A percentile compares a stretch with the other conserved stretches of the same genome.
These are phyloP conservation scores for Chinchilla lanigera DNA, from an alignment of 2,113 vertebrate genomes.

Conservation along the genomic window DNA sequence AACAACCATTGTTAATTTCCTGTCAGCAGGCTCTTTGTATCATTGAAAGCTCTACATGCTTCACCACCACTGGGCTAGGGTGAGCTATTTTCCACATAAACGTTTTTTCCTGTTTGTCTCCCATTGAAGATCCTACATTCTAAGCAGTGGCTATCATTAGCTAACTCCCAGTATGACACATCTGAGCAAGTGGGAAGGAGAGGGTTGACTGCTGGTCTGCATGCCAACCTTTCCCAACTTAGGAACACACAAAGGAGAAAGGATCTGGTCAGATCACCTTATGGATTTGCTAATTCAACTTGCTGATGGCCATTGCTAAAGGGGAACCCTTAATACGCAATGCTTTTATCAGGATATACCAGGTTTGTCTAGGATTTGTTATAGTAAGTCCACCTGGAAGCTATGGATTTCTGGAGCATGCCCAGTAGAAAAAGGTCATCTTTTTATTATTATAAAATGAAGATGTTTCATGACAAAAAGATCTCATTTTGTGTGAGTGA, in stretches of 20 bases:
- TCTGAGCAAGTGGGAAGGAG: not conserved
- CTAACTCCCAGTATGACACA: not conserved
- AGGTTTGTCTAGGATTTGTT: not conserved
- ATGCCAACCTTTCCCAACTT: not conserved
- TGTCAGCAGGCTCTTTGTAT: not conserved
- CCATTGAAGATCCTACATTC: not conserved
- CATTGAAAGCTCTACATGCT: not conserved
- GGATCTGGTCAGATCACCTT: not conserved
- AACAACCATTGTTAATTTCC: no score
- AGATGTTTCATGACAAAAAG: constrained; percentile 14
- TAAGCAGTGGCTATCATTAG: not conserved
- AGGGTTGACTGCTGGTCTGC: not conserved
- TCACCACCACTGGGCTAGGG: not conserved
- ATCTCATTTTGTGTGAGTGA: not conserved
- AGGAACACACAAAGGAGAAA: not conserved
- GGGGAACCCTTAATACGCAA: not conserved
- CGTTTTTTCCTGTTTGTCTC: not conserved
- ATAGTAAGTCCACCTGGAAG: not conserved
- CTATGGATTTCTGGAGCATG: not conserved
- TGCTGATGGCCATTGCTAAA: not conserved
- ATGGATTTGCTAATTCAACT: not conserved
- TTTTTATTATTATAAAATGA: constrained; percentile 17
- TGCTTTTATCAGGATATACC: not conserved
- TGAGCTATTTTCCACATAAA: not conserved
- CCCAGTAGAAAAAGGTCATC: constrained; percentile 18